Base-by-base conservation (phyloP, 92 coral and sea anemone genomes). In the Phenganax stokvisi region DNA sequence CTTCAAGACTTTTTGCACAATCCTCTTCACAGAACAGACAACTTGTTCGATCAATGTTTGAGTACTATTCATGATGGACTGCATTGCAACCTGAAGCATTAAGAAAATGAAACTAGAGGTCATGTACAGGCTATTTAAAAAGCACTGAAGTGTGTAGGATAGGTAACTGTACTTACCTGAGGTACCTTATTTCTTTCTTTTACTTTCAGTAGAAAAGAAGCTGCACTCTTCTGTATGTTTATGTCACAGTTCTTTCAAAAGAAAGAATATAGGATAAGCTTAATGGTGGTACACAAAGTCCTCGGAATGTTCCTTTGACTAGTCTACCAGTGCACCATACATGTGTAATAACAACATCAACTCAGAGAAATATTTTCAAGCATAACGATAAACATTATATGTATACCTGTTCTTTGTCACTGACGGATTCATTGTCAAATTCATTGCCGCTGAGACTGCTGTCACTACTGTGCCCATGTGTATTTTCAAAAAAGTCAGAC, bases 131-230 rank as follows among this genome's bases (percentile, higher is more conserved):
- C 25, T 20, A 20, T 20, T 20, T 20, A 20, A 20, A 20, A 20
- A 20, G 25, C 25, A 20, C 25, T 20, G 25, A 20, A 20, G 25
- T 20, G 25, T 20, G 25, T 20, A 20, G 25, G 25, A 20, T 20
- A 20, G 25, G 25, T 20, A 20, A 20, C 25, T 20, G 25, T 20
- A 20, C 25, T 20, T 59, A 76, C 81, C 81, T 76, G 81, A 59
- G 81, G 81, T 25, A 76, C 59, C 60, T 76, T 76, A 76, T 76
- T 76, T 59, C 81, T 75, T 75, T 75, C 80, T 75, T 75, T 75
- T 9, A 56, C 65, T 53, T 75, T 75, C 10, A 75, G 51, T 53
- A 75, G 51, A 53, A 56, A 75, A 2, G 64, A 75, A 25, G 80
- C 80, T 13, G 80, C 80, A 75, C 80, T 75, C 80, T 56, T 75